Conservation (phyloP, 2,797 vertebrate genomes). For the Orientallactaga sibirica region DNA sequence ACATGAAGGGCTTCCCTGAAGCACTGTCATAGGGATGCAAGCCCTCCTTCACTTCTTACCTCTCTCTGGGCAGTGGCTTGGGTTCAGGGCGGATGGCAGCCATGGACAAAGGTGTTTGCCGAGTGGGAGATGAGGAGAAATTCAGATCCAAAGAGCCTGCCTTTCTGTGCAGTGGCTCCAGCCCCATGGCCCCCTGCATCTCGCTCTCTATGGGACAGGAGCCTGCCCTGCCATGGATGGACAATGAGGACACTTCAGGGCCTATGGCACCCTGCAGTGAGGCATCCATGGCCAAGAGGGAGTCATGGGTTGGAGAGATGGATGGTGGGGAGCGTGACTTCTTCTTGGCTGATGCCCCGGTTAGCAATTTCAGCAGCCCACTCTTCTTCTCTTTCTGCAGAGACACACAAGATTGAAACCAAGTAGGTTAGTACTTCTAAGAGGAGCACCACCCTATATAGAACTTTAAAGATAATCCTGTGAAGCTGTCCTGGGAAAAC, state of each 20-base stretch:
- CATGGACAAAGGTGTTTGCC: conserved; percentile 91
- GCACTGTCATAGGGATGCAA: too few relatives aligned
- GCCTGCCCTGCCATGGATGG: conserved; percentile 94
- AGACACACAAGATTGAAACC: conserved; percentile 68
- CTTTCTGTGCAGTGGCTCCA: conserved; percentile 98
- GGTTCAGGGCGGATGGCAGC: conserved; percentile 95
- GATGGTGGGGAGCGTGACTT: conserved; percentile 96
- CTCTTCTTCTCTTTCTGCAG: conserved; percentile 98
- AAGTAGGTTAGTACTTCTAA: not conserved
- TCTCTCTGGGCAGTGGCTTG: conserved; percentile 96
- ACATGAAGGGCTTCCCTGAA: not conserved
- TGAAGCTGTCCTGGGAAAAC: not conserved
- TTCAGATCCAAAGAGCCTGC: conserved; percentile 98
- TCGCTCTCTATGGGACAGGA: conserved; percentile 98
- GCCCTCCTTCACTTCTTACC: conserved; percentile 86
- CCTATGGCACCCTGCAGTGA: conserved; percentile 87
- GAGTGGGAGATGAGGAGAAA: conserved; percentile 94
- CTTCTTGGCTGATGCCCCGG: conserved; percentile 96
- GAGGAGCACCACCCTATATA: not conserved
- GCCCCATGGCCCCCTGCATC: conserved; percentile 95
- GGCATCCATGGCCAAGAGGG: conserved; percentile 85
- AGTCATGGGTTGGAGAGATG: conserved; percentile 94
- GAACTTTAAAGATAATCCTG: conserved; percentile 14
- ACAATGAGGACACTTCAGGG: conserved; percentile 88
- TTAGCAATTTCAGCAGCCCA: conserved; percentile 95